Percentiles rank a stretch among this genome's conserved stretches.
Evolutionary conservation across 2,113 vertebrate species (phyloP).

Genomic region (Heterochromis multidens): DNA sequence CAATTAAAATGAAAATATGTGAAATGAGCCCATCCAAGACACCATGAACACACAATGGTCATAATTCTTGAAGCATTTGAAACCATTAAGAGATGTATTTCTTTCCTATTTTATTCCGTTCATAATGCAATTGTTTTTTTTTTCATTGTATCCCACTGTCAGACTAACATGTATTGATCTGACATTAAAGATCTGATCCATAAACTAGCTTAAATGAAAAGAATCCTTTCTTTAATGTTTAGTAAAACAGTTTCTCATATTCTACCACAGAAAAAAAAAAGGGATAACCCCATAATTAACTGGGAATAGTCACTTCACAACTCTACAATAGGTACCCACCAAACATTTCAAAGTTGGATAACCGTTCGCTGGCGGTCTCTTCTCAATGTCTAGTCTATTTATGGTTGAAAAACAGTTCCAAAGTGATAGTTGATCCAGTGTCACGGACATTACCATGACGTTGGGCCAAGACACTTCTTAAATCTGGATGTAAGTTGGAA

Average conservation of each 20-base stretch:
- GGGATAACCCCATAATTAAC: not conserved
- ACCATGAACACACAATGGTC: not conserved
- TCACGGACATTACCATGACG: not conserved
- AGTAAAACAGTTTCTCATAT: not conserved
- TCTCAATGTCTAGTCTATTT: not conserved
- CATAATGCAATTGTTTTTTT: not conserved
- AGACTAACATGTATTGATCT: not conserved
- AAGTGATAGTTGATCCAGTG: too few relatives aligned
- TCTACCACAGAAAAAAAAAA: not conserved
- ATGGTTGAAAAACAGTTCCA: fast-evolving
- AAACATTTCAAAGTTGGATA: not conserved
- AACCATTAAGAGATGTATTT: not conserved
- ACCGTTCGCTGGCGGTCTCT: not conserved
- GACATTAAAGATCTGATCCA: not conserved
- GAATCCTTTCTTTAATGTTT: not conserved
- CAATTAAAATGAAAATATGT: constrained; percentile 27
- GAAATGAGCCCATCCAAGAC: not conserved
- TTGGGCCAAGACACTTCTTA: not conserved
- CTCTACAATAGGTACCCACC: constrained; percentile 22
- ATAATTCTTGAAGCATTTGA: not conserved
- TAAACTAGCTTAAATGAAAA: not conserved
- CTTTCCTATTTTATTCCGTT: not conserved
- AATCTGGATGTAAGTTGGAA: too few relatives aligned
- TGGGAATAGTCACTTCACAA: constrained; percentile 44
- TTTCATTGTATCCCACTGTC: not conserved